Conservation (phyloP, 2,888 invertebrate species). For the Pimpla rufipes region DNA sequence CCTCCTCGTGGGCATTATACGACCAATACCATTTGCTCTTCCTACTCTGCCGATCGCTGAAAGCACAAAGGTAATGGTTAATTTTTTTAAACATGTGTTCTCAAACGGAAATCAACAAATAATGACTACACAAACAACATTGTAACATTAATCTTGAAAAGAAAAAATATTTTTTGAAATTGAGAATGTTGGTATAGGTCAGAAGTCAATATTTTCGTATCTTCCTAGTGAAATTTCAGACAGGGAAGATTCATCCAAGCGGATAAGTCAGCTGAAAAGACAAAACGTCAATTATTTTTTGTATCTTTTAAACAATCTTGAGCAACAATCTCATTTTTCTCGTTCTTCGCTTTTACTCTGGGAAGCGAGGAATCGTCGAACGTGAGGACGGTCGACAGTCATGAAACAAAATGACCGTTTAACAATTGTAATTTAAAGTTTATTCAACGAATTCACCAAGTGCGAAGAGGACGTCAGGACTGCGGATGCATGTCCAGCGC, state of each 20-base stretch:
- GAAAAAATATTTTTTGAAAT: no score
- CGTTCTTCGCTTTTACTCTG: no score
- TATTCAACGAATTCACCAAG: conserved; percentile 16
- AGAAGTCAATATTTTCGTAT: no score
- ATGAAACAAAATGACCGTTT: neutral
- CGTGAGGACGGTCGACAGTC: neutral
- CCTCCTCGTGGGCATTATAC: conserved; percentile 33
- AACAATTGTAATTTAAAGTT: neutral
- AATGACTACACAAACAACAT: neutral
- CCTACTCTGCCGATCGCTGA: conserved; percentile 11
- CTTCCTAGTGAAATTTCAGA: neutral
- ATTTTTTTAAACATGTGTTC: neutral
- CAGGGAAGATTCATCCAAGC: neutral
- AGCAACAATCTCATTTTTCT: no score
- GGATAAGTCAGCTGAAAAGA: neutral
- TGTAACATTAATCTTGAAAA: no score
- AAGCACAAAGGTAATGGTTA: conserved; percentile 19
- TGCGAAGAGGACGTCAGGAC: conserved; percentile 7
- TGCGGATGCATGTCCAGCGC: conserved; percentile 77
- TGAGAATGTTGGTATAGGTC: no score
- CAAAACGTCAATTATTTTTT: neutral
- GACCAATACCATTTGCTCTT: conserved; percentile 1
- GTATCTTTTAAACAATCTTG: neutral
- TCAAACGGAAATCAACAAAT: neutral
- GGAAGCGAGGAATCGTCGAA: neutral